Conservation (phyloP, 2,113 vertebrate species). For the Diglossa brunneiventris region DNA sequence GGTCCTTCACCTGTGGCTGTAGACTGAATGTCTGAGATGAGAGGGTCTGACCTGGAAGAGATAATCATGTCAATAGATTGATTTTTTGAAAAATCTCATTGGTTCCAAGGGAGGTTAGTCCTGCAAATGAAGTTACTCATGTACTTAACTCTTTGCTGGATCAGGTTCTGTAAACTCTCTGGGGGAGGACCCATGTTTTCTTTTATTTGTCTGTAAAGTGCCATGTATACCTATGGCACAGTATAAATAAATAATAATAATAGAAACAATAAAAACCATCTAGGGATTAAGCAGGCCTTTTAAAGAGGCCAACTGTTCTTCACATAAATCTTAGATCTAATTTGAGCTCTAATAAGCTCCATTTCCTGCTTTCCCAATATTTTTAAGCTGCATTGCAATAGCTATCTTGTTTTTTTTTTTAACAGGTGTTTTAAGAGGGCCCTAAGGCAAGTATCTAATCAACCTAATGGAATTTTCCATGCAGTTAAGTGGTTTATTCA, state of each 20-base stretch:
- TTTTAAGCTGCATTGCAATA: slow-evolving; percentile 33
- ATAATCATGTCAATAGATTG: background rate
- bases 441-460: slow-evolving; percentile 64
- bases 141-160: background rate
- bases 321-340: slow-evolving; percentile 65
- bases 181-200: slow-evolving; percentile 6
- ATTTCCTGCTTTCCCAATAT: slow-evolving; percentile 65
- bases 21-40: background rate
- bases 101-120: background rate
- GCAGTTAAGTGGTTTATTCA: slow-evolving; percentile 57
- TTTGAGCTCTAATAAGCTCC: slow-evolving; percentile 67
- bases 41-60: background rate
- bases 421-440: slow-evolving; percentile 58
- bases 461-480: slow-evolving; percentile 66
- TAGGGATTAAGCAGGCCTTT: slow-evolving; percentile 57
- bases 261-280: slow-evolving; percentile 61
- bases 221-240: slow-evolving; percentile 45
- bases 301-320: slow-evolving; percentile 60
- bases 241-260: slow-evolving; percentile 65
- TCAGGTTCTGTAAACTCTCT: slow-evolving; percentile 39
- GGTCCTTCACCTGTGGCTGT: background rate
- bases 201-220: slow-evolving; percentile 67
- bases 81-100: background rate
- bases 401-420: slow-evolving; percentile 41
- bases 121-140: background rate